Evolutionary conservation across 1,140 invertebrate species (phyloP).

Genomic region (Panulirus ornatus): DNA sequence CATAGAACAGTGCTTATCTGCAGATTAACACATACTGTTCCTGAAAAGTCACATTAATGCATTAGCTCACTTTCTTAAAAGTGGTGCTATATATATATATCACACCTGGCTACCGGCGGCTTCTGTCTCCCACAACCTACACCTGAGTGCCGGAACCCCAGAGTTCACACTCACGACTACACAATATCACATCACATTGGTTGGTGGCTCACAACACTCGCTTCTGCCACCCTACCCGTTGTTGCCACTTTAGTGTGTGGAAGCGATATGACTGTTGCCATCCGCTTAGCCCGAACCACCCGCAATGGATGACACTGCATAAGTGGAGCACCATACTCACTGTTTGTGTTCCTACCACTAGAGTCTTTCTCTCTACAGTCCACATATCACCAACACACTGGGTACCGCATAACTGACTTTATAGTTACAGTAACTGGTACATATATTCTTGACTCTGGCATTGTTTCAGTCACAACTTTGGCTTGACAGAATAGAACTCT

Average conservation of each 20-base stretch:
- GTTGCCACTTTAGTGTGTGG: slow-evolving; percentile 37
- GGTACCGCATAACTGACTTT: slow-evolving; percentile 26
- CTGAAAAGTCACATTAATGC: slow-evolving; percentile 57
- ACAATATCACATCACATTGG: slow-evolving; percentile 71
- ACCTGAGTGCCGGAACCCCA: slow-evolving; percentile 53
- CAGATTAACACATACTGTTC: slow-evolving; percentile 55
- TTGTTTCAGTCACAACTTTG: slow-evolving; percentile 61
- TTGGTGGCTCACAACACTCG: slow-evolving; percentile 46
- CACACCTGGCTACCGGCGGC: slow-evolving; percentile 65
- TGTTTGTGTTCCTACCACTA: slow-evolving; percentile 56
- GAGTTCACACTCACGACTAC: slow-evolving; percentile 56
- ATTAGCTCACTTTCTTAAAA: slow-evolving; percentile 53
- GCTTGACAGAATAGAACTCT: slow-evolving; percentile 57
- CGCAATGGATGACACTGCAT: slow-evolving; percentile 36
- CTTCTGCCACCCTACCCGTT: slow-evolving; percentile 55
- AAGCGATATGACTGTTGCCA: slow-evolving; percentile 41
- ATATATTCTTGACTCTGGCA: slow-evolving; percentile 54
- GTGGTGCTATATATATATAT: slow-evolving; percentile 64
- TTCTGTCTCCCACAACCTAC: slow-evolving; percentile 62
- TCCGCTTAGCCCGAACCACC: slow-evolving; percentile 33
- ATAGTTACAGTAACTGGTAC: slow-evolving; percentile 40
- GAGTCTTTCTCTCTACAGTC: slow-evolving; percentile 17
- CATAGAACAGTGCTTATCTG: slow-evolving; percentile 55
- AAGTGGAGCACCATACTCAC: slow-evolving; percentile 54
- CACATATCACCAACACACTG: slow-evolving; percentile 33